Percentiles rank a stretch among this genome's conserved stretches.
These are phyloP conservation scores for Poeciliopsis gracilis DNA, from an alignment of 2,797 vertebrate species.

Conservation along the genomic window DNA sequence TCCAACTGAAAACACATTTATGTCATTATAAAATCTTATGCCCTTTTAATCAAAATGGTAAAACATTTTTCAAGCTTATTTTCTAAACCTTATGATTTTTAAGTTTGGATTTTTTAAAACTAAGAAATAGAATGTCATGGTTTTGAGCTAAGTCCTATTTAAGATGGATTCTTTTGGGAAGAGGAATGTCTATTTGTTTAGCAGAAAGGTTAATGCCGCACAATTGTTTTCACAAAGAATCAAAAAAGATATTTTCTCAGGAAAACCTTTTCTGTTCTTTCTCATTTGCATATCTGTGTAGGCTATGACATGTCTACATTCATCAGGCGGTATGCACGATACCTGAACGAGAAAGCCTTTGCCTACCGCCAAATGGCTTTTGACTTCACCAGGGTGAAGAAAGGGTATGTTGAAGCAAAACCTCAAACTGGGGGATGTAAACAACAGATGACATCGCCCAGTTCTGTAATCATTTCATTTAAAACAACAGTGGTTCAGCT, in stretches of 20 bases:
- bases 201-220: not conserved
- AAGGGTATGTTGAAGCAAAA: constrained; percentile 84
- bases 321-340: constrained; percentile 97
- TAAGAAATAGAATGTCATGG: not conserved
- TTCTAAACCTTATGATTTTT: not conserved
- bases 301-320: constrained; percentile 99
- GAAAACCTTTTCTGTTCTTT: not conserved
- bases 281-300: constrained; percentile 51
- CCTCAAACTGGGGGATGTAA: not conserved
- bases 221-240: not conserved
- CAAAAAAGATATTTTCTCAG: not conserved
- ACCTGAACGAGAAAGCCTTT: constrained; percentile 98
- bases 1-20: not conserved
- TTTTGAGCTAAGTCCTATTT: not conserved
- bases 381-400: constrained; percentile 99
- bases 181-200: not conserved
- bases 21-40: not conserved
- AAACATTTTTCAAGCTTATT: not conserved
- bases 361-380: constrained; percentile 99
- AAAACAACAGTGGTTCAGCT: not conserved
- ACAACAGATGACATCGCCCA: not conserved
- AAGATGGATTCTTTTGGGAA: not conserved
- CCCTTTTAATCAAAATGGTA: not conserved
- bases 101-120: not conserved
- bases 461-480: not conserved